phyloP scores from a whole-genome alignment of 1,140 invertebrate genomes.

The Philotrypesis tridentata region DNA sequence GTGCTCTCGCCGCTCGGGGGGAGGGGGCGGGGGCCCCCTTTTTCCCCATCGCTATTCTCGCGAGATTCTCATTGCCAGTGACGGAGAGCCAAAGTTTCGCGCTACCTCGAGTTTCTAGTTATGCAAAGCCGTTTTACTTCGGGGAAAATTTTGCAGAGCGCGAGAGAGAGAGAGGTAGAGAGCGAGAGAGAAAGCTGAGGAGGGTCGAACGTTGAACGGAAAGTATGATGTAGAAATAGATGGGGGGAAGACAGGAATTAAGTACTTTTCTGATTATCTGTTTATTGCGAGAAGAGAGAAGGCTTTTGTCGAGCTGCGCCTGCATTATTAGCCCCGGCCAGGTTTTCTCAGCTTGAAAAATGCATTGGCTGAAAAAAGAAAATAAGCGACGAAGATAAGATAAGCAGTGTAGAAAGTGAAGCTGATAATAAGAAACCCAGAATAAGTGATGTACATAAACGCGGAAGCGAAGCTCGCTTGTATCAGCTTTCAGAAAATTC shows the following conservation, averaged over 20 bases:
- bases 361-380: no score
- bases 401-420: no score
- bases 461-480: no score
- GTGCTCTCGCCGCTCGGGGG: neutral
- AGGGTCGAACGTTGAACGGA: neutral
- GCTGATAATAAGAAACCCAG: no score
- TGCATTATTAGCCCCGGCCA: no score
- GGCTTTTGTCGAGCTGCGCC: neutral
- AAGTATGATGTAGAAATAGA: neutral
- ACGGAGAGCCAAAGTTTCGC: slow-evolving; percentile 54
- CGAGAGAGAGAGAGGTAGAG: no score
- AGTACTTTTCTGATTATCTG: neutral
- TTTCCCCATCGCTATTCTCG: slow-evolving; percentile 19
- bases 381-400: no score
- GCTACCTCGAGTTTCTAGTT: slow-evolving; percentile 56
- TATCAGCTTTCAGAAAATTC: slow-evolving; percentile 57
- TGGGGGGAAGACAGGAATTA: neutral
- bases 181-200: slow-evolving; percentile 12
- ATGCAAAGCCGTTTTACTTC: slow-evolving; percentile 56
- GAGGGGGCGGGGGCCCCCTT: no score
- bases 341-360: no score
- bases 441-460: no score
- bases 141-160: slow-evolving; percentile 45
- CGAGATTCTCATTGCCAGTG: slow-evolving; percentile 44
- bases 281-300: no score